These are phyloP conservation scores for Noctua janthina DNA, from an alignment of 2,888 invertebrate genomes.

Conservation along the genomic window DNA sequence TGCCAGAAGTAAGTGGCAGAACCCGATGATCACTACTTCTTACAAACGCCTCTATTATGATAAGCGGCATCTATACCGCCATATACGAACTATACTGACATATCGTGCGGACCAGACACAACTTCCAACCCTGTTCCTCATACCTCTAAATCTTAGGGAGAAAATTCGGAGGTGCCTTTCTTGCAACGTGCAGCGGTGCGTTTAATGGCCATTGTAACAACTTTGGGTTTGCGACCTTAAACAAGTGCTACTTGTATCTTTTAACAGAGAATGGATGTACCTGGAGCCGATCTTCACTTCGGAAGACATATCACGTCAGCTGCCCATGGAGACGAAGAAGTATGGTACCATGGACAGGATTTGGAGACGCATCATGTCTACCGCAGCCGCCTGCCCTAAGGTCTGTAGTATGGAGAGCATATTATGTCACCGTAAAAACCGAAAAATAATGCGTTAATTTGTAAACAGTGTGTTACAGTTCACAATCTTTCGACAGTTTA, in stretches of 20 bases:
- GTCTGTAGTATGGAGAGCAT: constrained; percentile 69
- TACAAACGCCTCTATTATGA: not conserved
- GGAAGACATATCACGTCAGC: constrained; percentile 94
- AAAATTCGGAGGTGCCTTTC: not conserved
- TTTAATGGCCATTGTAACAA: not conserved
- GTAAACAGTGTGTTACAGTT: too few species aligned
- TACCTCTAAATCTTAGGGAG: not conserved
- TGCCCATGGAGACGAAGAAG: constrained; percentile 94
- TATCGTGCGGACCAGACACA: not conserved
- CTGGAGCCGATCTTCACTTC: constrained; percentile 95
- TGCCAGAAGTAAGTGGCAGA: constrained; percentile 91
- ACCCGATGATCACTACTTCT: not conserved
- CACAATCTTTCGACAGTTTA: too few species aligned
- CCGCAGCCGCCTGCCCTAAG: constrained; percentile 92
- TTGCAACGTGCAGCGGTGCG: not conserved
- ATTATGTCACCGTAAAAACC: too few species aligned
- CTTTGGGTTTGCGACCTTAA: not conserved
- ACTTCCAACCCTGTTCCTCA: not conserved
- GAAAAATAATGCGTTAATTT: too few species aligned
- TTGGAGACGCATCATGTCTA: constrained; percentile 94
- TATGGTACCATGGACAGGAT: constrained; percentile 94
- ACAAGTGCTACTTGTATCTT: not conserved
- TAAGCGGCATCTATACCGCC: not conserved
- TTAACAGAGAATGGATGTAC: constrained; percentile 94
- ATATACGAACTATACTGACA: not conserved